Percentiles rank a stretch among this genome's conserved stretches.
Evolutionary conservation across 2,797 vertebrate genomes (phyloP).

Genomic region (Zenarchopterus dispar): DNA sequence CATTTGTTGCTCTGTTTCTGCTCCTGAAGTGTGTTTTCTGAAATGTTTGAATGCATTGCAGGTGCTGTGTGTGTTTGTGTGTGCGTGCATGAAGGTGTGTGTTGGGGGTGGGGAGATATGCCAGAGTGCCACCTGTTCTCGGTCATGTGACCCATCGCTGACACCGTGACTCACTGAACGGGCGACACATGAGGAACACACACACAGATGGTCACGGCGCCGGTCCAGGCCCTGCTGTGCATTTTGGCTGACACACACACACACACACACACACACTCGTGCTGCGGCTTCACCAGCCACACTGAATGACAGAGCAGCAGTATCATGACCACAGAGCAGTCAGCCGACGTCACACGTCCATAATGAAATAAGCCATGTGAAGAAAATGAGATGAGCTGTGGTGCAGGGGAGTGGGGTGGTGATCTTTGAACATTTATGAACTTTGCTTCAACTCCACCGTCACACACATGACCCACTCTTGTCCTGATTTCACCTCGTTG

Average conservation of each 20-base stretch:
- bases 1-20: neutral
- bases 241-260: slow-evolving; percentile 54
- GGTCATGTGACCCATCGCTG: slow-evolving; percentile 56
- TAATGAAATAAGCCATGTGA: slow-evolving; percentile 5
- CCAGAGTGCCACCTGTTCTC: slow-evolving; percentile 74
- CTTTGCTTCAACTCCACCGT: neutral
- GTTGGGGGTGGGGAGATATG: slow-evolving; percentile 33
- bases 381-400: neutral
- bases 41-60: slow-evolving; percentile 22
- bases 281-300: slow-evolving; percentile 38
- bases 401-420: neutral
- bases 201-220: slow-evolving; percentile 67
- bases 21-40: slow-evolving; percentile 7
- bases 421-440: slow-evolving; percentile 26
- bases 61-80: slow-evolving; percentile 37
- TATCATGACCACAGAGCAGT: slow-evolving; percentile 35
- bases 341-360: slow-evolving; percentile 31
- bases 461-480: slow-evolving; percentile 26
- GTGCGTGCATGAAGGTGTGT: slow-evolving; percentile 11
- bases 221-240: slow-evolving; percentile 52
- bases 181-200: slow-evolving; percentile 58
- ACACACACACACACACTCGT: slow-evolving; percentile 16
- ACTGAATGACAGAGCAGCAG: slow-evolving; percentile 34
- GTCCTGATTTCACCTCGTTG: slow-evolving; percentile 15
- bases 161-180: slow-evolving; percentile 71